These are phyloP conservation scores for Apodemia duryi DNA, from an alignment of 2,888 invertebrate genomes.

Conservation along the genomic window DNA sequence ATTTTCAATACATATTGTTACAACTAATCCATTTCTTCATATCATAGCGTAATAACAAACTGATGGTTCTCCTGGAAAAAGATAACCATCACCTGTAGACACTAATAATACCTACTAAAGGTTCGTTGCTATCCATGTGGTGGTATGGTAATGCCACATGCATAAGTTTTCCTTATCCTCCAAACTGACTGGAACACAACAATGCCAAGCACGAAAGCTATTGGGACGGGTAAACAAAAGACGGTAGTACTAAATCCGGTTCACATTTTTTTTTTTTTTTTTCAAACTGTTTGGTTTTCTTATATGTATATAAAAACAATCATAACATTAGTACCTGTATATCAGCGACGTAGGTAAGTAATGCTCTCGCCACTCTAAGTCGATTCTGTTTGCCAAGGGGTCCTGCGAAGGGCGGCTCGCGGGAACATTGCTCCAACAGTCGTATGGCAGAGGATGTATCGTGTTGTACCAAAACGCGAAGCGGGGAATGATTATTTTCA, in stretches of 20 bases:
- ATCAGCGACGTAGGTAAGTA: constrained; percentile 43
- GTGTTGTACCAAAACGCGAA: constrained; percentile 59
- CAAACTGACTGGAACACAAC: no score
- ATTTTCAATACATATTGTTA: not conserved
- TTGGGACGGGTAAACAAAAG: not conserved
- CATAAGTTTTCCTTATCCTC: no score
- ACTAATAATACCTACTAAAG: no score
- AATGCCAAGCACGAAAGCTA: no score
- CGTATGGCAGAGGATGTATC: constrained; percentile 59
- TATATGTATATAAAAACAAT: no score
- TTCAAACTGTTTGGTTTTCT: no score
- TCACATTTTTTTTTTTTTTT: not conserved
- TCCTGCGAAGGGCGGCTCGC: constrained; percentile 69
- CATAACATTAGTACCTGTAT: constrained; percentile 34
- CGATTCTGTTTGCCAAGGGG: constrained; percentile 73
- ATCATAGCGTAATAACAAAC: no score
- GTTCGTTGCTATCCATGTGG: no score
- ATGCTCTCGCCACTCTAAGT: constrained; percentile 59
- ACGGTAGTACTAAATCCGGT: no score
- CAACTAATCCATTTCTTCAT: not conserved
- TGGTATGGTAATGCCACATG: no score
- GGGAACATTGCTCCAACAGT: constrained; percentile 66
- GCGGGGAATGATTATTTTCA: constrained; percentile 40
- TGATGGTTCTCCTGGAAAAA: no score
- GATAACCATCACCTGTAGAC: no score